Conservation (phyloP, 2,888 invertebrate species). For the Merodon equestris region DNA sequence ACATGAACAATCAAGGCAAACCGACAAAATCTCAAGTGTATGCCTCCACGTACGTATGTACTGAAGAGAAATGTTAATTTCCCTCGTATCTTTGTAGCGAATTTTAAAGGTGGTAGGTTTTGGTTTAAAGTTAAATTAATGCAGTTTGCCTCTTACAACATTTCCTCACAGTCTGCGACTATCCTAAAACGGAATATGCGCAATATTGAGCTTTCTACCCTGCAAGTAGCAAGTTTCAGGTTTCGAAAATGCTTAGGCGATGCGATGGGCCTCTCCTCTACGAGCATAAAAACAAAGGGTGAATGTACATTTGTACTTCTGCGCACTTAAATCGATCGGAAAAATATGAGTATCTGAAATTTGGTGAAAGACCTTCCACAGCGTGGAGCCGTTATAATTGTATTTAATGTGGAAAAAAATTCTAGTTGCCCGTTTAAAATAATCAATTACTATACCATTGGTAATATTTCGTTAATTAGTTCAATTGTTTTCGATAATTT, state of each 20-base stretch:
- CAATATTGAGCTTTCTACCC: slow-evolving; percentile 33
- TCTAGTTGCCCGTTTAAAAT: slow-evolving; percentile 21
- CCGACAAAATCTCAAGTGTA: no score
- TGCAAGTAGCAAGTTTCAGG: slow-evolving; percentile 8
- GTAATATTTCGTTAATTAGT: slow-evolving; percentile 20
- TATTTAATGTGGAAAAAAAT: slow-evolving; percentile 50
- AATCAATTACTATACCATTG: slow-evolving; percentile 13
- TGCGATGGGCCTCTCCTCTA: slow-evolving; percentile 31
- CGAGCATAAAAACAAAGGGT: slow-evolving; percentile 45
- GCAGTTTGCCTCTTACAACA: slow-evolving; percentile 25
- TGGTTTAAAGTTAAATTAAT: slow-evolving; percentile 19
- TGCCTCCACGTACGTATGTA: no score
- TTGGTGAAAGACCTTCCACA: slow-evolving; percentile 56
- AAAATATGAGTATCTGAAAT: slow-evolving; percentile 58
- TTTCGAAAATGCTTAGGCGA: slow-evolving; percentile 33
- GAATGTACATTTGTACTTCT: slow-evolving; percentile 57
- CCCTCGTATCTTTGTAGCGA: not conserved
- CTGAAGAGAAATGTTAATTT: no score
- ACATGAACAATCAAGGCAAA: no score
- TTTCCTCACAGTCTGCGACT: slow-evolving; percentile 35
- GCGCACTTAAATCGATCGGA: slow-evolving; percentile 65
- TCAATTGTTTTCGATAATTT: slow-evolving; percentile 18
- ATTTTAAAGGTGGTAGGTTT: slow-evolving; percentile 24
- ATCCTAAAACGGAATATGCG: slow-evolving; percentile 49
- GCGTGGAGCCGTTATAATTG: slow-evolving; percentile 51